Evolutionary conservation across 2,113 vertebrate species (phyloP), one percentile per base, ranked within the genome.

Genomic region (Tinamus guttatus): DNA sequence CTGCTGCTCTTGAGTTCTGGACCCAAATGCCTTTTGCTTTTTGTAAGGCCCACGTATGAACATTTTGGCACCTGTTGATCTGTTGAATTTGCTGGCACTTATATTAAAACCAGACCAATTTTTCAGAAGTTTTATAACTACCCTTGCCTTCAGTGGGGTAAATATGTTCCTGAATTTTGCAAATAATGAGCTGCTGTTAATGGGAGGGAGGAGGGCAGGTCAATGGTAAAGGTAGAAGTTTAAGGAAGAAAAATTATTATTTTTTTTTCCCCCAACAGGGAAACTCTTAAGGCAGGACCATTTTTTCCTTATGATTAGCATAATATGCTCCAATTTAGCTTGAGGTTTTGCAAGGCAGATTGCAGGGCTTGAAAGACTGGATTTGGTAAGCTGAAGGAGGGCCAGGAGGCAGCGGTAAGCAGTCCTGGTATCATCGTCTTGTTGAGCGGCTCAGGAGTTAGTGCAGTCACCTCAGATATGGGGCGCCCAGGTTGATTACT

Each of bases 31-130:
- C 52, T 64, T 36, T 85, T 49, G 30, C 36, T 62, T 90, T 80
- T 25, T 9, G 60, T 43, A 69, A 88, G 38, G 64, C 41, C 45
- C 25, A 14, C 47, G 74, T 24, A 2, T 28, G 79, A 90, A 60
- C 76, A 63, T 62, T 76, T 69, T 87, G 78, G 22, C 87, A 69
- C 78, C 84, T 85, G 74, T 87, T 84, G 56, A 78, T 64, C 52
- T 59, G 6, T 77, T 86, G 77, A 27, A 25, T 73, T 91, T 21
- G 5, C 9, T 81, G 65, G 58, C 0, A 3, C 79, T 24, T 69
- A 12, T 89, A 85, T 88, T 69, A 82, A 63, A 82, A 30, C 41
- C 7, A 32, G 36, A 51, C 22, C 17, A 2, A 47, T 67, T 70
- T 84, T 84, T 87, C 51, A 75, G 69, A 67, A 70, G 45, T 78